Percentiles rank a stretch among this genome's conserved stretches.
Evolutionary conservation across 1,140 invertebrate species (phyloP).

Genomic region (Cherax quadricarinatus): DNA sequence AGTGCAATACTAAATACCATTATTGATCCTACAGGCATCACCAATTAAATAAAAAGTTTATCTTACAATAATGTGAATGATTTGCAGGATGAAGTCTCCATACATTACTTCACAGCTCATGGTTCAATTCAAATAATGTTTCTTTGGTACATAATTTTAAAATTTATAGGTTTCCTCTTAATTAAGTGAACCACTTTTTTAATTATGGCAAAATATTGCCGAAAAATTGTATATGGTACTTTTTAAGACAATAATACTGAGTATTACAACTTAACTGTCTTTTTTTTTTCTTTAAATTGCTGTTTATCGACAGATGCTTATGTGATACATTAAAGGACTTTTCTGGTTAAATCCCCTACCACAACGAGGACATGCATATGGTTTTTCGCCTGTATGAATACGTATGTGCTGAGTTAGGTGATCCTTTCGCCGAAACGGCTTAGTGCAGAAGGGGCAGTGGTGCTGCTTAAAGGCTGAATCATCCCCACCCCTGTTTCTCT

Average conservation of each 20-base stretch:
- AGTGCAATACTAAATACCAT: neutral
- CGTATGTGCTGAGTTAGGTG: slow-evolving; percentile 84
- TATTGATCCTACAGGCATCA: neutral
- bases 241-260: neutral
- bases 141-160: neutral
- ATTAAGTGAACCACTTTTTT: neutral
- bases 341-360: slow-evolving; percentile 79
- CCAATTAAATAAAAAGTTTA: neutral
- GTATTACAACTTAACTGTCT: neutral
- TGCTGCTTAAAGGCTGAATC: slow-evolving; percentile 37
- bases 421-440: slow-evolving; percentile 80
- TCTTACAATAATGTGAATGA: neutral
- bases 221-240: neutral
- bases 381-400: slow-evolving; percentile 82
- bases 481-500: slow-evolving; percentile 28
- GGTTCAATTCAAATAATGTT: neutral
- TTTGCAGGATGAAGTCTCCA: neutral
- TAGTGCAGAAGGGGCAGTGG: slow-evolving; percentile 74
- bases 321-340: slow-evolving; percentile 75
- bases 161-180: neutral
- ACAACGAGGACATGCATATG: slow-evolving; percentile 80
- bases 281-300: neutral
- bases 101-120: neutral
- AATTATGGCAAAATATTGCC: neutral
- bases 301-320: slow-evolving; percentile 64